Base-by-base conservation (phyloP, 2,888 invertebrate genomes). In the Odontocolon sp. region DNA sequence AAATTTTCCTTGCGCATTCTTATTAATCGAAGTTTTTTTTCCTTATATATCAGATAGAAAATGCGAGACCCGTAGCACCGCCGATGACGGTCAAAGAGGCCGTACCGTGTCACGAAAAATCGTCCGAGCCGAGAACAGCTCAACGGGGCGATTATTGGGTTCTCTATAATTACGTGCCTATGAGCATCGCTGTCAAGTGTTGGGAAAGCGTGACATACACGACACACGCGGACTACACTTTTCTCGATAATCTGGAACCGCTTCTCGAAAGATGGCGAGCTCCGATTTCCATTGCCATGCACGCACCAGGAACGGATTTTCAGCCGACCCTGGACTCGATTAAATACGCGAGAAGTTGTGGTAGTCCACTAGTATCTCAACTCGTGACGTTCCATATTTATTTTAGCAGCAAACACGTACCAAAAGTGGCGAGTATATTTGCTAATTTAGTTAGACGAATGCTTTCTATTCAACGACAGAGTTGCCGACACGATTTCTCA, bases 181-280 rank as follows among this genome's bases (percentile, higher is more conserved):
- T 96, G 71, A 94, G 94, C 73, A 89, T 89, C 79, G 90, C 91
- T 45, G 89, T 95, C 57, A 92, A 92, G 87, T 97, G 97, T 91
- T 95, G 96, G 91, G 96, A 97, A 91, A 94, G 94, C 82, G 93
- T 98, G 80, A 98, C 98, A 0, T 97, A 97, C 87, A 97, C 97
- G 33, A 98, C 98, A 9, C 98, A 98, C 90, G 97, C 96, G 2
- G 97, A 97, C 86, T 96, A 94, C 91, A 96, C 97, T 83, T 98
- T 97, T 92, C 93, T 98, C 87, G 96, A 97, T 91, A 98, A 98
- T 91, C 92, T 97, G 84, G 93, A 94, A 89, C 96, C 97, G 75
- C 92, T 98, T 84, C 91, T 97, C 87, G 95, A 96, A 88, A 93
- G 95, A 86, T 98, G 97, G 97, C 93, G 94, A 88, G 97, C 96